Conservation (phyloP, 2,797 vertebrate genomes). For the Pseudochirops cupreus region DNA sequence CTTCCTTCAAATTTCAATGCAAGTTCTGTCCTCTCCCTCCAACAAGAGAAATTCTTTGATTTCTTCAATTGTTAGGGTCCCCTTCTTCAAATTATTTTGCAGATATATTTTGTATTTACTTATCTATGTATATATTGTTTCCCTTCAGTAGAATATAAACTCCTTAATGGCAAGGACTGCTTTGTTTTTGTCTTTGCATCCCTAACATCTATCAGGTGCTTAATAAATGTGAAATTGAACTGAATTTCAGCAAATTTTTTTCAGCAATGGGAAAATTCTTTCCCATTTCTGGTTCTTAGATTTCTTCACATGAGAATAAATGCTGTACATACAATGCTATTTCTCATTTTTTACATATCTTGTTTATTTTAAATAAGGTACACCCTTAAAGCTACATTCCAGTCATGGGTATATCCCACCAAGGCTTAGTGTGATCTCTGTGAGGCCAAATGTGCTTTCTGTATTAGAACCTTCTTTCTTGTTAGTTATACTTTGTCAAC, state of each 20-base stretch:
- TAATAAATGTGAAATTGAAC: neutral
- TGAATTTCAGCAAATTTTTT: neutral
- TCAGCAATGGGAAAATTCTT: neutral
- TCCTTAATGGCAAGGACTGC: neutral
- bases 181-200: neutral
- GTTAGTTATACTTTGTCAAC: neutral
- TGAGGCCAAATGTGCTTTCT: neutral
- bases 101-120: neutral
- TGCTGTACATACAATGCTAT: neutral
- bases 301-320: neutral
- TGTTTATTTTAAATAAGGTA: neutral
- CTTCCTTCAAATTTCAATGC: neutral
- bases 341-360: neutral
- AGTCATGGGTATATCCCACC: neutral
- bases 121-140: neutral
- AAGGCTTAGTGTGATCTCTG: neutral
- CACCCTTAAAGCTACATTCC: neutral
- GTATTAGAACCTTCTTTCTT: neutral
- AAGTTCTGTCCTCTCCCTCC: neutral
- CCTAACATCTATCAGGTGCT: neutral
- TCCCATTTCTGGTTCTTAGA: neutral
- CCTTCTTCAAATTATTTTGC: neutral
- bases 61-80: neutral
- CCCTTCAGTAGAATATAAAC: neutral
- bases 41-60: neutral